Conservation (phyloP, 2,888 invertebrate genomes). For the Acronicta alni region DNA sequence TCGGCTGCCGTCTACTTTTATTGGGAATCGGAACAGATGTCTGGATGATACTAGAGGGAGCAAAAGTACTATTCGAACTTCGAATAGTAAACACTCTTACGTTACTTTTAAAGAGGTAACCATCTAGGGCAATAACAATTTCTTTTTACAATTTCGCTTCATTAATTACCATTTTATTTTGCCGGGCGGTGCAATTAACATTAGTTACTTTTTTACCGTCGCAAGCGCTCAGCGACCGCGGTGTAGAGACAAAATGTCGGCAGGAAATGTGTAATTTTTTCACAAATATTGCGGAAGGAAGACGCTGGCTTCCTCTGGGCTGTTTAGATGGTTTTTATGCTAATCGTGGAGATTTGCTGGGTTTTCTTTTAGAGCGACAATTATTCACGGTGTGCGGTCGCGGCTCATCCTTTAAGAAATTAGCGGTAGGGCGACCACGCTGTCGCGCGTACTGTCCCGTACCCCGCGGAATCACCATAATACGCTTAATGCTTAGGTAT, state of each 20-base stretch:
- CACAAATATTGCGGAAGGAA: constrained; percentile 88
- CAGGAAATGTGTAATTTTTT: constrained; percentile 87
- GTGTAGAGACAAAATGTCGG: constrained; percentile 81
- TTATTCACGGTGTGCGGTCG: constrained; percentile 80
- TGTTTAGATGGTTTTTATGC: constrained; percentile 88
- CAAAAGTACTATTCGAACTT: constrained; percentile 49
- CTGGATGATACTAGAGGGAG: constrained; percentile 64
- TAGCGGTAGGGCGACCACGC: constrained; percentile 65
- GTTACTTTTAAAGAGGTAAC: constrained; percentile 56
- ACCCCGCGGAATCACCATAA: constrained; percentile 19
- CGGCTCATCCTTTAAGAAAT: constrained; percentile 76
- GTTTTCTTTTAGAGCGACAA: constrained; percentile 83
- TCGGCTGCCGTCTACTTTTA: constrained; percentile 79
- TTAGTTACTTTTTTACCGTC: constrained; percentile 78
- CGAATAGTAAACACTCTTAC: constrained; percentile 52
- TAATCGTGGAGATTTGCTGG: constrained; percentile 86
- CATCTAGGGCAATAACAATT: constrained; percentile 71
- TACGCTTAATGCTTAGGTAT: background rate
- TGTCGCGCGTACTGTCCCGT: constrained; percentile 16
- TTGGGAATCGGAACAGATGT: constrained; percentile 82
- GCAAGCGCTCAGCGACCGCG: constrained; percentile 69
- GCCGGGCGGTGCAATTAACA: constrained; percentile 80
- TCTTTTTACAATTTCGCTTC: constrained; percentile 76
- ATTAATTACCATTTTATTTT: constrained; percentile 83
- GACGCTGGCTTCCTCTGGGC: constrained; percentile 81